These are phyloP conservation scores for Halcyon malimbica DNA, from an alignment of 2,113 vertebrate species.

Conservation along the genomic window DNA sequence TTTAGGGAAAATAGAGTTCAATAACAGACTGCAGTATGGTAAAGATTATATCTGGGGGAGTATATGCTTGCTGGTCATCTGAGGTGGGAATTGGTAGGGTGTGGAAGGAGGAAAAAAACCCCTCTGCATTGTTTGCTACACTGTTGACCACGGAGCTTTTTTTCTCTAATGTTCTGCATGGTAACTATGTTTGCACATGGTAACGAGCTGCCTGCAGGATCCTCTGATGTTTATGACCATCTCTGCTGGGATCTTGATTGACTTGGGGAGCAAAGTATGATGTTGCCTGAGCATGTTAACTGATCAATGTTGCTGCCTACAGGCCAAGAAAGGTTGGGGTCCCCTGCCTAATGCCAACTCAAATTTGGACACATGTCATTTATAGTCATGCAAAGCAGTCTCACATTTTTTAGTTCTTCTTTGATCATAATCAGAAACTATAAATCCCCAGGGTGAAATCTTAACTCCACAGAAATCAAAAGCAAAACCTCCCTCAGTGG, in stretches of 20 bases:
- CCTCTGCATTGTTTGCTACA: background rate
- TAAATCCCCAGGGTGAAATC: constrained; percentile 44
- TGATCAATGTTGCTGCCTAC: background rate
- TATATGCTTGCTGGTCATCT: background rate
- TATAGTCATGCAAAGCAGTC: constrained; percentile 8
- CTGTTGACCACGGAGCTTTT: background rate
- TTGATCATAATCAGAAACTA: constrained; percentile 35
- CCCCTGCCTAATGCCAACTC: constrained; percentile 39
- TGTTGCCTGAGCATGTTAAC: constrained; percentile 11
- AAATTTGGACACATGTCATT: constrained; percentile 23
- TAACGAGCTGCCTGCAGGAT: constrained; percentile 42
- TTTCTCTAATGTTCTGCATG: background rate
- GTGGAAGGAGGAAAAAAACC: background rate
- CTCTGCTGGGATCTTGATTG: constrained; percentile 45
- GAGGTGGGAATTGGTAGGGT: background rate
- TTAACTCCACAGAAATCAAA: constrained; percentile 3
- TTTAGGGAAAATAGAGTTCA: background rate
- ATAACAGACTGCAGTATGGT: background rate
- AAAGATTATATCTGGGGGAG: background rate
- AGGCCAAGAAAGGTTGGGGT: constrained; percentile 19
- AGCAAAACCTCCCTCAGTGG: background rate
- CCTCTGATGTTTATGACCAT: constrained; percentile 63
- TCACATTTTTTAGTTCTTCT: constrained; percentile 14
- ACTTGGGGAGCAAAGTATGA: background rate
- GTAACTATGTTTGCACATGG: constrained; percentile 54